Evolutionary conservation across 1,140 invertebrate genomes (phyloP).

Genomic region (Scaptomyza montana): DNA sequence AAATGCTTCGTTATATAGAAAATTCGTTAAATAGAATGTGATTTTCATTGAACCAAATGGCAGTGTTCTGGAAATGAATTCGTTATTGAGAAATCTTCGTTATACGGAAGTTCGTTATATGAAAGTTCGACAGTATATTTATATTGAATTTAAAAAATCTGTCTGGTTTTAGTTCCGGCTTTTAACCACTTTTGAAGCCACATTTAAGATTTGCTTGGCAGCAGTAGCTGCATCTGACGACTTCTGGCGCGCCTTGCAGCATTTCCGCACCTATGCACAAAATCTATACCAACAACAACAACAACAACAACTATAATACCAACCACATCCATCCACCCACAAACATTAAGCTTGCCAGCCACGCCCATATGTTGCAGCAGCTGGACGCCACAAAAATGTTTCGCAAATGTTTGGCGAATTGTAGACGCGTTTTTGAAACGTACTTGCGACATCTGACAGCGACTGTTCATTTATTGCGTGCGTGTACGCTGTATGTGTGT

Average conservation of each 20-base stretch:
- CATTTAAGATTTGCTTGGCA: neutral
- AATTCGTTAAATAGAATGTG: too few species aligned
- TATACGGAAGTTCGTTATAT: too few species aligned
- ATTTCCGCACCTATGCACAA: slow-evolving; percentile 3
- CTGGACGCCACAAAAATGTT: slow-evolving; percentile 14
- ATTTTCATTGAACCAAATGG: too few species aligned
- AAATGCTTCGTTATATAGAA: too few species aligned
- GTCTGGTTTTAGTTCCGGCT: neutral
- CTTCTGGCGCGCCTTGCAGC: slow-evolving; percentile 12
- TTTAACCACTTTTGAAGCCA: neutral
- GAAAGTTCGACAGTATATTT: too few species aligned
- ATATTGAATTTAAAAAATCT: neutral
- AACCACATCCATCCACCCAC: neutral
- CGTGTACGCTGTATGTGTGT: slow-evolving; percentile 5
- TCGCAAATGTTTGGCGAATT: slow-evolving; percentile 63
- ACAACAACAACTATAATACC: neutral
- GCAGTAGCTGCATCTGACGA: neutral
- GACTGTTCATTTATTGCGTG: slow-evolving; percentile 55
- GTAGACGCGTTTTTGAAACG: slow-evolving; percentile 75
- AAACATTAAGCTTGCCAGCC: slow-evolving; percentile 9
- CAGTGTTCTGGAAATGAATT: too few species aligned
- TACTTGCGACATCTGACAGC: slow-evolving; percentile 77
- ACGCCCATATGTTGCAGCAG: neutral
- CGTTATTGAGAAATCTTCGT: too few species aligned
- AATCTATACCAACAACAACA: slow-evolving; percentile 9